phyloP scores from a whole-genome alignment of 2,113 vertebrate species.

The Chaenogobius annularis region DNA sequence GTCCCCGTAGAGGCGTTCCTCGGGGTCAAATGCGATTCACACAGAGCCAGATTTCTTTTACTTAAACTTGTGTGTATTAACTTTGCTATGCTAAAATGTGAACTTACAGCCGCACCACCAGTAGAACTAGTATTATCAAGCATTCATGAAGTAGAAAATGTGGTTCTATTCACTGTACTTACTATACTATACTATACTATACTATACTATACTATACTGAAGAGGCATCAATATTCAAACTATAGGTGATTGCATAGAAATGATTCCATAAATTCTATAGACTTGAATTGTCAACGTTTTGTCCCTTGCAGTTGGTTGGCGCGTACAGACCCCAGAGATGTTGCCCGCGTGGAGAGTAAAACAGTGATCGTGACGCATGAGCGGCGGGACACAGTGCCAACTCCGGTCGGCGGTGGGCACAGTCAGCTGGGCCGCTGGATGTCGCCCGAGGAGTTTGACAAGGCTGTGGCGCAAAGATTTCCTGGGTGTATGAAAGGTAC shows the following conservation, averaged over 20 bases:
- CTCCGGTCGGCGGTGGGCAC: conserved; percentile 74
- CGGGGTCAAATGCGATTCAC: neutral
- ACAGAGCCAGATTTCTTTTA: too few species aligned
- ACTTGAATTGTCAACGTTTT: neutral
- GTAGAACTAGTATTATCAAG: too few species aligned
- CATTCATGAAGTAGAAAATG: too few species aligned
- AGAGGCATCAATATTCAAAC: too few species aligned
- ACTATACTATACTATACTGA: too few species aligned
- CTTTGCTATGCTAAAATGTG: too few species aligned
- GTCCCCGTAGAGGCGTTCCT: neutral
- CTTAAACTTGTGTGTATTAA: too few species aligned
- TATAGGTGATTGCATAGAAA: too few species aligned
- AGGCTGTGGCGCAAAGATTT: conserved; percentile 85
- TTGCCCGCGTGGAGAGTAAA: conserved; percentile 94
- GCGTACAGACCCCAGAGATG: conserved; percentile 90
- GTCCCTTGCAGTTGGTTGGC: conserved; percentile 86
- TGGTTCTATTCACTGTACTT: too few species aligned
- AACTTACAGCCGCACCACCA: too few species aligned
- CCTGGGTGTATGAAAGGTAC: conserved; percentile 96
- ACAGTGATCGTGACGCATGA: conserved; percentile 91
- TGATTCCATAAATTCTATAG: too few species aligned
- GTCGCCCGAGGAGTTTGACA: conserved; percentile 91
- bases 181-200: too few species aligned
- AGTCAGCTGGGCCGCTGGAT: conserved; percentile 95
- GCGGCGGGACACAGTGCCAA: conserved; percentile 84